phyloP scores from a whole-genome alignment of 2,888 invertebrate genomes.

The Melanostoma mellinum region DNA sequence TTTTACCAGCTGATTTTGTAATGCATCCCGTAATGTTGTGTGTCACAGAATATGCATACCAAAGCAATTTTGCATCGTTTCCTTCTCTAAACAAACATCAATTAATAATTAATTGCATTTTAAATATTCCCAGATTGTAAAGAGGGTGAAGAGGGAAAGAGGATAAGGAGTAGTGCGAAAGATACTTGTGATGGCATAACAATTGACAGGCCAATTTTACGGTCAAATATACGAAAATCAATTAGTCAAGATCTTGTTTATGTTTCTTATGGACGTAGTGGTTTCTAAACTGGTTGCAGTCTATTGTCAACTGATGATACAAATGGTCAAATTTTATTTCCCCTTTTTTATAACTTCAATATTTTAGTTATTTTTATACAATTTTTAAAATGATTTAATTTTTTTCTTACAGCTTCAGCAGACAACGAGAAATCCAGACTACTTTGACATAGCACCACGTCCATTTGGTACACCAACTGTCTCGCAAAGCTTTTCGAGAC shows the following conservation, averaged over 20 bases:
- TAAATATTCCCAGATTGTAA: constrained; percentile 23
- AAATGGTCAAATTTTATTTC: background rate
- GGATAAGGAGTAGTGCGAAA: constrained; percentile 7
- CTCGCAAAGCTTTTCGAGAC: constrained; percentile 77
- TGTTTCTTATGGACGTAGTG: background rate
- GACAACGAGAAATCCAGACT: constrained; percentile 80
- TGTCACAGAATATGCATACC: constrained; percentile 22
- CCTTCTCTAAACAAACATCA: constrained; percentile 24
- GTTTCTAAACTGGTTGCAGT: background rate
- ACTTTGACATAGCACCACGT: constrained; percentile 81
- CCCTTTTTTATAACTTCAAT: background rate
- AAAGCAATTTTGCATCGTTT: constrained; percentile 6
- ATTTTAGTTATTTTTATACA: background rate
- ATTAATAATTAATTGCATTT: constrained; percentile 48
- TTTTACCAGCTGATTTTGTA: constrained; percentile 15
- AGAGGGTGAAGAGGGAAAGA: background rate
- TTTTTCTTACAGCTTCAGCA: constrained; percentile 75
- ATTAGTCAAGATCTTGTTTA: constrained; percentile 32
- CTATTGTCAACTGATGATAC: background rate
- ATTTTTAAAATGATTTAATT: background rate
- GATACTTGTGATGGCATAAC: background rate
- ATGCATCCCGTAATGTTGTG: constrained; percentile 17
- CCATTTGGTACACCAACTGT: constrained; percentile 79
- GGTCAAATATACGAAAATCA: constrained; percentile 11
- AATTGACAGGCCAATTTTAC: background rate